These are phyloP conservation scores for Pachyrhynchus sulphureomaculatus DNA, from an alignment of 1,140 invertebrate genomes.

Conservation along the genomic window DNA sequence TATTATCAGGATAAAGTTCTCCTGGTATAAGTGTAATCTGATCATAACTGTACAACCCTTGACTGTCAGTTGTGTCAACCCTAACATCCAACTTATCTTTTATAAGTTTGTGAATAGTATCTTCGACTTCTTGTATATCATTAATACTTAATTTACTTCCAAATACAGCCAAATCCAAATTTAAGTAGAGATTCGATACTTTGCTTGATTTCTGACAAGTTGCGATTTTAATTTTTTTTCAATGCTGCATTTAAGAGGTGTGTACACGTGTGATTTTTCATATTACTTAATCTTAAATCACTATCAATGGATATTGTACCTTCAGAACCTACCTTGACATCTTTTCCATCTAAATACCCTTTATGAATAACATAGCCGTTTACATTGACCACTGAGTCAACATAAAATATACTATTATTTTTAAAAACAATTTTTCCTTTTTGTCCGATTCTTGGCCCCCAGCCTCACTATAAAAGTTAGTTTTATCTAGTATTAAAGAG, in stretches of 20 bases:
- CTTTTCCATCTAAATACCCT: slow-evolving; percentile 54
- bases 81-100: slow-evolving; percentile 55
- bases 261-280: slow-evolving; percentile 80
- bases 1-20: slow-evolving; percentile 72
- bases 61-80: slow-evolving; percentile 60
- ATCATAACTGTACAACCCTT: slow-evolving; percentile 61
- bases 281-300: slow-evolving; percentile 62
- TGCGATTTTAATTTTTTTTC: slow-evolving; percentile 61
- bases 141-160: slow-evolving; percentile 61
- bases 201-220: slow-evolving; percentile 66
- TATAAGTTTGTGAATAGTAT: slow-evolving; percentile 63
- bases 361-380: slow-evolving; percentile 74
- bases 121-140: slow-evolving; percentile 63
- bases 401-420: slow-evolving; percentile 55
- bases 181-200: slow-evolving; percentile 63
- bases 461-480: slow-evolving; percentile 78
- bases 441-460: slow-evolving; percentile 79
- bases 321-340: slow-evolving; percentile 55
- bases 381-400: slow-evolving; percentile 65
- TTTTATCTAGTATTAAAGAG: slow-evolving; percentile 65
- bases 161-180: slow-evolving; percentile 69
- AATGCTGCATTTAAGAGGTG: slow-evolving; percentile 80
- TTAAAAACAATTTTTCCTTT: slow-evolving; percentile 60
- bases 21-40: slow-evolving; percentile 71
- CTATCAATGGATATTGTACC: slow-evolving; percentile 62